Conservation (phyloP, 2,888 invertebrate species). For the Seira musarum region DNA sequence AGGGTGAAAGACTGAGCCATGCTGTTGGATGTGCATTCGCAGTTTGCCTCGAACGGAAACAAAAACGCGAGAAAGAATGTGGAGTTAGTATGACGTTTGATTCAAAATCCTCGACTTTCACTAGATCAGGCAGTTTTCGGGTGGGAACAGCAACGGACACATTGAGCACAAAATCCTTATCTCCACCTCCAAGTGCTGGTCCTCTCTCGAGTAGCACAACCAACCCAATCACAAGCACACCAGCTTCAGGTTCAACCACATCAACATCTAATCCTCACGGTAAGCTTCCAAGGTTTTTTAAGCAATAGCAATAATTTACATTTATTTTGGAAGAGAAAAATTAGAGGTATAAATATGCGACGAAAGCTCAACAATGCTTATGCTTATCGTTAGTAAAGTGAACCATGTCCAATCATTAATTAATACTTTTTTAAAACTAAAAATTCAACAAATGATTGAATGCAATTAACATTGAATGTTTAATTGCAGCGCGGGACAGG, state of each 20-base stretch:
- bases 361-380: too few species aligned
- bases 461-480: neutral
- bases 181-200: conserved; percentile 62
- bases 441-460: too few species aligned
- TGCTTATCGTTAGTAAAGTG: too few species aligned
- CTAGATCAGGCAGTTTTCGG: conserved; percentile 92
- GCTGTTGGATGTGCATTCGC: conserved; percentile 99
- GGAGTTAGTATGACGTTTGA: conserved; percentile 95
- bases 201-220: conserved; percentile 13
- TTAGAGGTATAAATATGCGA: too few species aligned
- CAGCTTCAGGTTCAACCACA: neutral
- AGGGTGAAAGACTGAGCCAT: conserved; percentile 97
- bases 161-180: conserved; percentile 61
- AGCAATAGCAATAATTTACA: too few species aligned
- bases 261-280: conserved; percentile 44
- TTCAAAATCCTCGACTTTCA: conserved; percentile 91
- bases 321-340: too few species aligned
- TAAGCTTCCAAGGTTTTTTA: too few species aligned
- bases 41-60: conserved; percentile 97
- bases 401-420: too few species aligned
- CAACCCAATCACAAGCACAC: neutral
- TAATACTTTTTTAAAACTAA: too few species aligned
- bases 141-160: conserved; percentile 85
- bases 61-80: conserved; percentile 96
- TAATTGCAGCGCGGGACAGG: conserved; percentile 79